Evolutionary conservation across 1,140 invertebrate species (phyloP), one percentile per base, ranked within the genome.

Genomic region (Berghia stephanieae): DNA sequence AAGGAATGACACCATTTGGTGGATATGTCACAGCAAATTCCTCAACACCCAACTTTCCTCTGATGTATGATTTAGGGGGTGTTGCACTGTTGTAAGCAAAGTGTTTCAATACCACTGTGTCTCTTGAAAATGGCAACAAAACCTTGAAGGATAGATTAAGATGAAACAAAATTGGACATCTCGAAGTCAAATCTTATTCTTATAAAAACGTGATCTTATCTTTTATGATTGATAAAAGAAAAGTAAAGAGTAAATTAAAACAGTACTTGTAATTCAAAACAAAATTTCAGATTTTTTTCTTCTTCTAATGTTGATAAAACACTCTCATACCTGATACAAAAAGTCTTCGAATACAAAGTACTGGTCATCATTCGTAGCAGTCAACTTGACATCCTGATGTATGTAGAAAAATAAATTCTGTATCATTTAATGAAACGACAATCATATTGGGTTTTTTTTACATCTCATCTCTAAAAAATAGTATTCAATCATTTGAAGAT

Each of bases 301-400:
- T 68, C 13, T 4, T 38, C n/a, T 6, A 68, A 68, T 8, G n/a
- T 36, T 36, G 8, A 68, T 10, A 34, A 38, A 43, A 72, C 34
- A 69, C 1, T 1, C 4, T 52, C 70, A 72, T 81, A 95, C 95
- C 91, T 98, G 96, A 89, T 98, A 97, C 0, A 98, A 90, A 49
- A 97, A 92, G 89, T 99, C 97, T 91, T 98, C 96, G 89, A 98
- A 99, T 0, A 99, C 96, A 90, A 99, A 99, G 88, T 98, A 98
- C 86, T 98, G 96, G 87, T 98, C 96, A 87, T 99, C 97, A 88
- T 98, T 98, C 5, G 96, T 96, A 0, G 96, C 96, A 16, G 96
- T 98, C 49, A 98, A 88, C 88, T 97, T 96, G 3, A 99, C 95
- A 89, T 98, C 97, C 93, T 94, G 80, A 76, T 49, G 46, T 49